Conservation (phyloP, 1,140 invertebrate genomes). For the Drosophila chauvacae region DNA sequence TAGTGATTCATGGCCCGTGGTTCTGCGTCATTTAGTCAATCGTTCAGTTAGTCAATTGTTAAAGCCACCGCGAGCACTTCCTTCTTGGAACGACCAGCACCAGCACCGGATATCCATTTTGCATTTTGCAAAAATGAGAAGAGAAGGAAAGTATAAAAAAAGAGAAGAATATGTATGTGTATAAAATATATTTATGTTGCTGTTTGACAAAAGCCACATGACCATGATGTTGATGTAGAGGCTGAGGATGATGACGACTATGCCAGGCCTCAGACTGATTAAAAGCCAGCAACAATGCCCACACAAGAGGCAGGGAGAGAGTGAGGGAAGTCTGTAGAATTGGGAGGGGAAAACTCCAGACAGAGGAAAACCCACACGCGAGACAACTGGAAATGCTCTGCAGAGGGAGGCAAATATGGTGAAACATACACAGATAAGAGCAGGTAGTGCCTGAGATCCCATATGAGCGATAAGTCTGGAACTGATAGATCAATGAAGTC, state of each 20-base stretch:
- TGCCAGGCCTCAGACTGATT: slow-evolving; percentile 69
- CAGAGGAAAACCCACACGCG: slow-evolving; percentile 39
- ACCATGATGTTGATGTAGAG: slow-evolving; percentile 40
- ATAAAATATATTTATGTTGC: slow-evolving; percentile 63
- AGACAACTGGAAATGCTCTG: slow-evolving; percentile 6
- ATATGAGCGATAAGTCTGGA: slow-evolving; percentile 21
- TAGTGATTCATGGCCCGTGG: slow-evolving; percentile 55
- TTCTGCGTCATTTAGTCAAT: slow-evolving; percentile 43
- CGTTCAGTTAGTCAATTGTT: slow-evolving; percentile 42
- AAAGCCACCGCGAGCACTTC: slow-evolving; percentile 33
- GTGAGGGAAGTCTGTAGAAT: slow-evolving; percentile 1
- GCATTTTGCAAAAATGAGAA: slow-evolving; percentile 59
- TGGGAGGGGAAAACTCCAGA: slow-evolving; percentile 34
- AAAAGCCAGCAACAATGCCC: slow-evolving; percentile 58
- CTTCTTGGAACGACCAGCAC: slow-evolving; percentile 52
- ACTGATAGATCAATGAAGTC: slow-evolving; percentile 44
- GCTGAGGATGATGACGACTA: slow-evolving; percentile 59
- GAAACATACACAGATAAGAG: slow-evolving; percentile 37
- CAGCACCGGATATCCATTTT: slow-evolving; percentile 76
- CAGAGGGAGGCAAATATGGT: slow-evolving; percentile 11
- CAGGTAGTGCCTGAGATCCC: slow-evolving; percentile 45
- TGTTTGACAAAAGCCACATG: slow-evolving; percentile 45
- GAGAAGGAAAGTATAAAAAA: slow-evolving; percentile 4
- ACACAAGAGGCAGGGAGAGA: slow-evolving; percentile 22
- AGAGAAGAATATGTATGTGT: background rate